Evolutionary conservation across 2,113 vertebrate species (phyloP), one percentile per base, ranked within the genome.

Genomic region (Aspiorhynchus laticeps): DNA sequence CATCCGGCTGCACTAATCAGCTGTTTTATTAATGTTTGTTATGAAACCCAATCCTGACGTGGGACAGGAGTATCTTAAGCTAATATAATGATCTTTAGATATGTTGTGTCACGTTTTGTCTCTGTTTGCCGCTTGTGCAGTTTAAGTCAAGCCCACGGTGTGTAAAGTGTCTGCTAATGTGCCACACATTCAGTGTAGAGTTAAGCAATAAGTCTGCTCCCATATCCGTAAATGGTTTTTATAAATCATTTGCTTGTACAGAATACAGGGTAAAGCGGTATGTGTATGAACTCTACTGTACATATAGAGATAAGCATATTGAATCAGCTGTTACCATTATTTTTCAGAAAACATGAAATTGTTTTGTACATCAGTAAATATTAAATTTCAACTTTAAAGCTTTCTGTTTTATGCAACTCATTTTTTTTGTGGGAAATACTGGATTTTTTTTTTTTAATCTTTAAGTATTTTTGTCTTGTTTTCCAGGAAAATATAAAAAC

Each of bases 121-220:
- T 84, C 26, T 82, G 51, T 87, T 79, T 61, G 77, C 48, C 15
- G 48, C 51, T 69, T 69, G 33, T 33, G 83, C 80, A 73, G 28
- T 89, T 88, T 83, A 43, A 83, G 33, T 73, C 79, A 43, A 80
- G 78, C 88, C 74, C 73, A 80, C 76, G 24, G 31, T 85, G 83
- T 83, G 33, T 61, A 65, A 83, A 80, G 87, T 92, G 79, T 90
- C 91, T 93, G 91, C 90, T 92, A 86, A 90, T 91, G 91, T 89
- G 88, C 93, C 92, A 92, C 92, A 93, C 94, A 94, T 95, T 92
- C 93, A 95, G 41, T 74, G 93, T 94, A 90, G 89, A 88, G 83
- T 85, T 92, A 92, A 95, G 95, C 94, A 95, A 95, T 95, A 95
- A 95, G 92, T 93, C 93, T 95, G 92, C 94, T 91, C 93, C 85